Evolutionary conservation across 2,888 invertebrate genomes (phyloP).

Genomic region (Didymodactylos carnosus): DNA sequence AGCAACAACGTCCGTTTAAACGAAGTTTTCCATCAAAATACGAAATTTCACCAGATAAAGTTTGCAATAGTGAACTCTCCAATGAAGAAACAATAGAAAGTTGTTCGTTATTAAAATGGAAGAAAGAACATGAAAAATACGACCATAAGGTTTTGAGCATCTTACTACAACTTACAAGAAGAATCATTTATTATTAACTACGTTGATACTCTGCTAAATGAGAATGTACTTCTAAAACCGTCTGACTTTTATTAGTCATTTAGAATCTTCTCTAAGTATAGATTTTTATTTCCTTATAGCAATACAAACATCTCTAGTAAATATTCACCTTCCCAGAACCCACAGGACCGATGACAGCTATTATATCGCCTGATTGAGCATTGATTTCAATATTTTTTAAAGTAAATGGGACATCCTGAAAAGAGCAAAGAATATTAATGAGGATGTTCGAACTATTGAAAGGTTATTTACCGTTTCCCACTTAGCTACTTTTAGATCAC

Average conservation of each 20-base stretch:
- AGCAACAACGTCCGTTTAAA: slow-evolving; percentile 45
- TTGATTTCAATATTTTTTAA: not conserved
- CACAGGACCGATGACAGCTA: not conserved
- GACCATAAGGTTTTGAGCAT: not conserved
- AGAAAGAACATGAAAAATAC: no score
- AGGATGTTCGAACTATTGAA: not conserved
- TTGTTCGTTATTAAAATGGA: no score
- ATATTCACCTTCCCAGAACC: slow-evolving; percentile 18
- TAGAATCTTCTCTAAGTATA: no score
- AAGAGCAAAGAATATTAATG: not conserved
- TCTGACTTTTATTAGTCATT: no score
- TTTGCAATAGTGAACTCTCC: slow-evolving; percentile 34
- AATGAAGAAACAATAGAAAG: slow-evolving; percentile 14
- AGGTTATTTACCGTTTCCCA: not conserved
- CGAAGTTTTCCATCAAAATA: slow-evolving; percentile 40
- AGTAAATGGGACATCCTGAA: not conserved
- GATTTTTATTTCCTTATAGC: no score
- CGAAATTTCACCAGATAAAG: slow-evolving; percentile 52
- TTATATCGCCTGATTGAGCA: not conserved
- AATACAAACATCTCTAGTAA: no score
- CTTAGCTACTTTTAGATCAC: not conserved
- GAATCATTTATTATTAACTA: no score
- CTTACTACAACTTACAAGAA: no score
- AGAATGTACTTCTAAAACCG: no score
- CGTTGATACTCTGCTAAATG: no score